phyloP scores from a whole-genome alignment of 2,888 invertebrate genomes.

The Agonopterix heracliana region DNA sequence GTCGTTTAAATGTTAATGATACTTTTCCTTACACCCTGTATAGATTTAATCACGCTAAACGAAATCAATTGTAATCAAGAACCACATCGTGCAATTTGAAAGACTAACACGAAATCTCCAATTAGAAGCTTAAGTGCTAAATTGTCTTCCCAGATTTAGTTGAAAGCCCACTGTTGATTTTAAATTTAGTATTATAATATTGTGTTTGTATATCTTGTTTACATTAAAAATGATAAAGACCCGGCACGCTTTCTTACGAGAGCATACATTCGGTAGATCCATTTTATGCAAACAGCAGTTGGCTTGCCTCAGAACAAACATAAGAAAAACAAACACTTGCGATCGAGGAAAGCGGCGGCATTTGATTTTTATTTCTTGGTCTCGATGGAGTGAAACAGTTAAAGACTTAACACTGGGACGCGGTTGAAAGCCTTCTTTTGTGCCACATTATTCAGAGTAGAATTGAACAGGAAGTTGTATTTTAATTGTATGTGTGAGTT shows the following conservation, averaged over 20 bases:
- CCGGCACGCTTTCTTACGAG: conserved; percentile 43
- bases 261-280: conserved; percentile 40
- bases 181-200: conserved; percentile 61
- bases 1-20: too few species aligned
- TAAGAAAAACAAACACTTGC: conserved; percentile 55
- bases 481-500: too few species aligned
- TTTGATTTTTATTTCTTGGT: conserved; percentile 36
- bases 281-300: conserved; percentile 58
- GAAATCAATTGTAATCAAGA: too few species aligned
- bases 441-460: background rate
- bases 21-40: too few species aligned
- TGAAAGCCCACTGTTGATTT: conserved; percentile 44
- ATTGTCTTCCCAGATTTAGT: background rate
- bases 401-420: conserved; percentile 33
- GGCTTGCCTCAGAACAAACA: conserved; percentile 65
- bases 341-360: conserved; percentile 51
- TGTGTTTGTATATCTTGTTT: conserved; percentile 57
- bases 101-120: too few species aligned
- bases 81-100: too few species aligned
- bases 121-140: conserved; percentile 1
- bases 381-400: conserved; percentile 25
- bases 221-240: conserved; percentile 71
- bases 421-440: conserved; percentile 19
- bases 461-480: too few species aligned
- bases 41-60: too few species aligned